A percentile compares a stretch with the other conserved stretches of the same genome.
Evolutionary conservation across 2,888 invertebrate species (phyloP).

Genomic region (Phyto melanocephala): DNA sequence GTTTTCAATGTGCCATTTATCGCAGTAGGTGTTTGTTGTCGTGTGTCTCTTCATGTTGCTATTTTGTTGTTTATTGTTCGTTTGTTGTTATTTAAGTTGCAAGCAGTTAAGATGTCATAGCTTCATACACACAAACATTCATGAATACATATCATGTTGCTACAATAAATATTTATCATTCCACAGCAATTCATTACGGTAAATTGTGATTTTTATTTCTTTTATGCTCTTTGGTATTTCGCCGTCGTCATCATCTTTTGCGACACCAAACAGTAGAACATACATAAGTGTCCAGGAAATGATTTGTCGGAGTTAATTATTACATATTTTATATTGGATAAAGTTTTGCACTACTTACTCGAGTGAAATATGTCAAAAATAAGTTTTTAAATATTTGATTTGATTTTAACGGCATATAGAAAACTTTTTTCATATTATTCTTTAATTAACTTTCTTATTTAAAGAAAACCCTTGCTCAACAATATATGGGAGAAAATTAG

Average conservation of each 20-base stretch:
- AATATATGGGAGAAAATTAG: too few relatives aligned
- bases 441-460: too few relatives aligned
- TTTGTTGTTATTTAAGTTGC: conserved; percentile 41
- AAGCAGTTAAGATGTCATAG: conserved; percentile 52
- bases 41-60: conserved; percentile 42
- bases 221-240: conserved; percentile 11
- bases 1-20: conserved; percentile 59
- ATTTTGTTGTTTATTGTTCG: conserved; percentile 38
- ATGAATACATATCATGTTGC: not conserved
- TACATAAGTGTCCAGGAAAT: too few relatives aligned
- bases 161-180: conserved; percentile 28
- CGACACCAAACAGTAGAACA: conserved; percentile 4
- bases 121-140: conserved; percentile 2
- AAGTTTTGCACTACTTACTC: too few relatives aligned
- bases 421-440: too few relatives aligned
- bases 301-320: too few relatives aligned
- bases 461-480: too few relatives aligned
- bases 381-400: too few relatives aligned
- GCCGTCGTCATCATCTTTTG: conserved; percentile 31
- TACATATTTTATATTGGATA: too few relatives aligned
- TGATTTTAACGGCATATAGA: too few relatives aligned
- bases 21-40: conserved; percentile 62
- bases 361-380: too few relatives aligned
- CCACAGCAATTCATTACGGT: conserved; percentile 53
- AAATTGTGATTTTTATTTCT: conserved; percentile 29